Evolutionary conservation across 2,113 vertebrate species (phyloP), one percentile per base, ranked within the genome.

Genomic region (Tenebrosternarchus preto): DNA sequence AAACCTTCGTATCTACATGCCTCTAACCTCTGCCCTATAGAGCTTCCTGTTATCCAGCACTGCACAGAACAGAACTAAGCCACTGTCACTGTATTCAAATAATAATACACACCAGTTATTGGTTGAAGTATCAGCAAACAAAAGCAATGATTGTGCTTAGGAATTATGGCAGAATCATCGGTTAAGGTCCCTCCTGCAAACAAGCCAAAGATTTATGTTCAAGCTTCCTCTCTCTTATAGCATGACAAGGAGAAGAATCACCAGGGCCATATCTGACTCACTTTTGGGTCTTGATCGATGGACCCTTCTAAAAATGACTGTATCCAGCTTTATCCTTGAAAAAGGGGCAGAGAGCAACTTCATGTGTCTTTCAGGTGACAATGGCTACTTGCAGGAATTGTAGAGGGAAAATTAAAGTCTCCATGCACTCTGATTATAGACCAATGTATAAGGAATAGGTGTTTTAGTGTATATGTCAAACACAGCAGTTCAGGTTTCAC

Each of bases 261-360:
- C 81, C 90, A 88, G 61, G 80, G 59, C 83, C 85, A 64, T 92
- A 90, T 88, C 57, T 56, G 84, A 73, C 88, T 90, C 86, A 86
- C 81, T 88, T 93, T 93, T 90, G 86, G 76, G 76, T 68, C 60
- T 87, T 94, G 91, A 92, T 91, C 76, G 86, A 93, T 92, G 79
- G 83, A 87, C 83, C 87, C 85, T 71, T 93, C 85, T 73, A 84
- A 31, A 60, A n/a, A 56, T 85, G 85, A 84, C 59, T 92, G 86
- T 89, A 90, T 84, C 78, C 85, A 82, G 70, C 43, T 92, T 86
- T 88, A 92, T 90, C 87, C 84, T 90, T 87, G 27, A 82, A 78
- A 86, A 87, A 80, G 86, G 61, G 76, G 79, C 75, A 24, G 82
- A 29, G 74, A 24, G 66, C 82, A 89, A 89, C 57, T 91, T 88